phyloP scores from a whole-genome alignment of 1,140 invertebrate genomes.

The Drosophila pallidifrons region DNA sequence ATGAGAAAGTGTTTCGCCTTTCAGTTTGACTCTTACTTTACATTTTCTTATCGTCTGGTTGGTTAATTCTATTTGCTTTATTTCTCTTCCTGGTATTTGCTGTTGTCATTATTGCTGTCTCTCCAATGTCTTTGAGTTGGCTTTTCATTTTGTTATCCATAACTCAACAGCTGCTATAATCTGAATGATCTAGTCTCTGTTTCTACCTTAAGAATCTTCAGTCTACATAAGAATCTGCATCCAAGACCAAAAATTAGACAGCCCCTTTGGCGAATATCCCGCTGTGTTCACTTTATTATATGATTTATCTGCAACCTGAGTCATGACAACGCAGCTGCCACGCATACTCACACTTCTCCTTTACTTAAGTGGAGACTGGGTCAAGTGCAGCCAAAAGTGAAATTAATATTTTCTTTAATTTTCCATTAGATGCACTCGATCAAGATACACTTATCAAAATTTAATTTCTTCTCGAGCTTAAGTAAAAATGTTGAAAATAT shows the following conservation, averaged over 20 bases:
- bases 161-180: constrained; percentile 45
- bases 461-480: background rate
- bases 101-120: constrained; percentile 33
- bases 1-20: background rate
- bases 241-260: constrained; percentile 29
- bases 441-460: no score
- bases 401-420: constrained; percentile 50
- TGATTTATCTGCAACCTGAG: constrained; percentile 63
- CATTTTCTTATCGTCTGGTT: constrained; percentile 43
- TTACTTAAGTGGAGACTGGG: constrained; percentile 71
- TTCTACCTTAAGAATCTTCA: constrained; percentile 7
- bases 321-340: constrained; percentile 12
- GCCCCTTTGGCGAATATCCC: constrained; percentile 46
- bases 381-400: constrained; percentile 82
- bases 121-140: constrained; percentile 50
- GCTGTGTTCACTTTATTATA: constrained; percentile 68
- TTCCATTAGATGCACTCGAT: background rate
- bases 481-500: background rate
- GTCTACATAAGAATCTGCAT: constrained; percentile 23
- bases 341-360: constrained; percentile 52
- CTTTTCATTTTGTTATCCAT: constrained; percentile 67
- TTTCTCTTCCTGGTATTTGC: background rate
- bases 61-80: constrained; percentile 78
- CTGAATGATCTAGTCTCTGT: constrained; percentile 7
- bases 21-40: constrained; percentile 67